Evolutionary conservation across 2,888 invertebrate genomes (phyloP), one percentile per base, ranked within the genome.

Genomic region (Beris morrisii): DNA sequence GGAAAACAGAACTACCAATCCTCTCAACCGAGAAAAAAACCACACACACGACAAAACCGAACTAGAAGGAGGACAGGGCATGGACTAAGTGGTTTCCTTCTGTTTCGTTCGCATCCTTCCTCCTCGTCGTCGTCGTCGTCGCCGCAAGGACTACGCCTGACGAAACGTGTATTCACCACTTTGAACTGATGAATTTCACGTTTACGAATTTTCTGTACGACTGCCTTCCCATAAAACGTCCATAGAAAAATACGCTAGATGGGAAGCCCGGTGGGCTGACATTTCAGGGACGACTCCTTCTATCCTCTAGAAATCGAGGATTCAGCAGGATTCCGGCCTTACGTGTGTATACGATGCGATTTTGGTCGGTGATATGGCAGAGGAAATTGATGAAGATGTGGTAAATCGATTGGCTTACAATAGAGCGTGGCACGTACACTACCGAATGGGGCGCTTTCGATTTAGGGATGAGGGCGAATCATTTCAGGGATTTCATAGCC

Each of bases 371-470:
- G 38, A 57, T 57, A 38, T 3, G 7, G 38, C 3, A 7, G 54
- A 32, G 66, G 61, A 66, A 66, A 66, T 66, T 66, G 66, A 66
- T 59, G 59, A 66, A 61, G 59, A 66, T 66, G 66, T 66, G 53
- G 59, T 61, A 61, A 61, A 66, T 66, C 59, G 66, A 66, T 66
- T 66, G 59, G 38, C 38, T 38, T 38, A 38, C 38, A 38, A 3
- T 9, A 9, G 38, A 38, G 38, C 5, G 9, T 7, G 38, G 2
- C 9, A 38, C 38, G 38, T 38, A 38, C 9, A 38, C 9, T 7
- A 38, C 22, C 22, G 43, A 28, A 43, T 56, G 52, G 50, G 48
- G 58, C 28, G 43, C 12, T 15, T 45, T 22, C 38, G 50, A 50
- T 50, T 53, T 38, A 43, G 38, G 30, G 15, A 45, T 12, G 13